A percentile compares a stretch with the other conserved stretches of the same genome.
Evolutionary conservation across 1,140 invertebrate species (phyloP).

Genomic region (Pseudomyrmex pallidus): DNA sequence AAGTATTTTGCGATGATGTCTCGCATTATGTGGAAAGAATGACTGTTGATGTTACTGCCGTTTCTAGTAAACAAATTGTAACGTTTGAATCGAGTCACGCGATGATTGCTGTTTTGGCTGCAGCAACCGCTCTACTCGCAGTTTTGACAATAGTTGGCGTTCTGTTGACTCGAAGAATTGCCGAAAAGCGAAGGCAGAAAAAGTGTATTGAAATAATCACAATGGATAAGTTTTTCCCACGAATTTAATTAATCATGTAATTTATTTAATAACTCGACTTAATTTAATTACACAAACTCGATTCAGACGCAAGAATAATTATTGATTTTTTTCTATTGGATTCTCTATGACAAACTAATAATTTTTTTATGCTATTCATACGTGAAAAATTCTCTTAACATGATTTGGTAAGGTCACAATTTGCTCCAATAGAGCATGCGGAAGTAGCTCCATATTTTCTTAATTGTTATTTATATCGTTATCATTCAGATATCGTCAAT

Average conservation of each 20-base stretch:
- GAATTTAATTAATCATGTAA: too few relatives aligned
- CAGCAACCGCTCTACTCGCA: constrained; percentile 53
- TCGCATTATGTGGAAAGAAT: constrained; percentile 61
- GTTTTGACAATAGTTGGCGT: constrained; percentile 71
- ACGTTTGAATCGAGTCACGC: constrained; percentile 64
- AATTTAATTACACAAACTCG: too few relatives aligned
- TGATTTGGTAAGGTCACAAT: background rate
- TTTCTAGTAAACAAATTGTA: constrained; percentile 17
- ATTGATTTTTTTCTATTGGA: background rate
- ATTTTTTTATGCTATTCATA: background rate
- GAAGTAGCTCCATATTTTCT: background rate
- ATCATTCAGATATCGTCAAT: constrained; percentile 79
- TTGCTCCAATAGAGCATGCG: too few relatives aligned
- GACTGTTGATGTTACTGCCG: constrained; percentile 49
- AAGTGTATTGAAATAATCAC: too few relatives aligned
- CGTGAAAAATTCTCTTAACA: background rate
- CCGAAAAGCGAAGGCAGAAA: constrained; percentile 43
- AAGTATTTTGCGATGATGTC: constrained; percentile 75
- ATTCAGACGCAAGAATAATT: background rate
- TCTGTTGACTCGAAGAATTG: constrained; percentile 62
- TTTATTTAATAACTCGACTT: too few relatives aligned
- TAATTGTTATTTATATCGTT: background rate
- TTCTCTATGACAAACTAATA: too few relatives aligned
- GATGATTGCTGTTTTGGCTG: constrained; percentile 64
- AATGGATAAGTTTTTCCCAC: too few relatives aligned